A percentile compares a stretch with the other conserved stretches of the same genome.
These are phyloP conservation scores for Piezodorus guildinii DNA, from an alignment of 1,140 invertebrate genomes.

Conservation along the genomic window DNA sequence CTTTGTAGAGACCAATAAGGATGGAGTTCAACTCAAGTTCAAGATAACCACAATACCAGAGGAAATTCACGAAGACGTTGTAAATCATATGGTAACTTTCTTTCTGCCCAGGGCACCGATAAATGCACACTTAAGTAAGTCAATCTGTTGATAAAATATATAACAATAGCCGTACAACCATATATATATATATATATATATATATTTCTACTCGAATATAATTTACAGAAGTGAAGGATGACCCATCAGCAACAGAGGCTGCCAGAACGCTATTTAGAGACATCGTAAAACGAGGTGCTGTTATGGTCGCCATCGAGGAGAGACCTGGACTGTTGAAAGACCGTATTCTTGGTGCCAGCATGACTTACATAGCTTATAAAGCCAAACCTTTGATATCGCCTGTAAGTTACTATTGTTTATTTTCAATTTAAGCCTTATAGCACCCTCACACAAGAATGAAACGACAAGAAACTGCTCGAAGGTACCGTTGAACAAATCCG, in stretches of 20 bases:
- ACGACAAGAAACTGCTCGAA: no score
- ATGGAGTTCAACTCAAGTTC: not conserved
- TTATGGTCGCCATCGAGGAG: not conserved
- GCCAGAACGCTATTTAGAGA: not conserved
- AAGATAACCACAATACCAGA: not conserved
- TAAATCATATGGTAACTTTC: not conserved
- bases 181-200: no score
- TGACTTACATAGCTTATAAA: not conserved
- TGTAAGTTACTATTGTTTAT: no score
- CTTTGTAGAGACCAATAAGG: not conserved
- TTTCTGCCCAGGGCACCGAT: conserved; percentile 12
- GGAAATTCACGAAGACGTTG: not conserved
- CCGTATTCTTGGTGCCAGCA: conserved; percentile 9
- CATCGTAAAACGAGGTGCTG: not conserved
- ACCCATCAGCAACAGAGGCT: not conserved
- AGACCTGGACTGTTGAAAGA: not conserved
- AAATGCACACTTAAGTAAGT: not conserved
- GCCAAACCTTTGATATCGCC: no score
- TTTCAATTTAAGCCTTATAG: no score
- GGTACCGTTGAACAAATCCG: no score
- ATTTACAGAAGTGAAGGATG: conserved; percentile 3
- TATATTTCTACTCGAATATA: no score
- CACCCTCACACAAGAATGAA: no score
- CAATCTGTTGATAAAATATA: no score
- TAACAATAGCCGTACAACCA: no score